Evolutionary conservation across 2,113 vertebrate genomes (phyloP), one percentile per base, ranked within the genome.

Genomic region (Nycticryphes semicollaris): DNA sequence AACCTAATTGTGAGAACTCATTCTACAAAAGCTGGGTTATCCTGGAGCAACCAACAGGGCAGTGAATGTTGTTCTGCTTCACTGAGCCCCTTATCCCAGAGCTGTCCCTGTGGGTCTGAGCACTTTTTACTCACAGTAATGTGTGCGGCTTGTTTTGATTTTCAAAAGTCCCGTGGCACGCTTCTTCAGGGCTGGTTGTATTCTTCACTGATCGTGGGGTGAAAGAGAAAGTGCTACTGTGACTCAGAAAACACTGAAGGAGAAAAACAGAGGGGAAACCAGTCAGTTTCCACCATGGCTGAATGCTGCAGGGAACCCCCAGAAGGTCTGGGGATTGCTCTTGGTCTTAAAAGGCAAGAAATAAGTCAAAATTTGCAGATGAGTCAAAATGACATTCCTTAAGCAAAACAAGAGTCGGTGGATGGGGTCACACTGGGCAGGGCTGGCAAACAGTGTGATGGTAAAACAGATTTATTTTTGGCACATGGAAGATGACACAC

Each of bases 281-380:
- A 4, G 20, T 22, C 15, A 0, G 0, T 78, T 63, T 51, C 13
- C 48, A 62, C 17, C 24, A 1, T 6, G 33, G 43, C 27, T 3
- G 0, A 11, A 6, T 7, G 53, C 33, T 33, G 1, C 25, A 28
- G 20, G 53, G 60, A 56, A 7, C 25, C 47, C 56, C 51, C 23
- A 13, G 39, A 28, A 54, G 37, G 59, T 33, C 70, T 48, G 16
- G 48, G 41, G 45, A 3, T 60, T 43, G 28, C 16, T 47, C 53
- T 81, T 31, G 22, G 30, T 16, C 37, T 21, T 27, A 43, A 51
- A 63, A 53, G 54, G 41, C 37, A 63, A 54, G 33, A 72, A 75
- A 51, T 30, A 7, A 41, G 50, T 53, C 22, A 62, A 30, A 41
- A 41, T n/a, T 22, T 47, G 53, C 18, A 50, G 69, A 33, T 25